A percentile compares a stretch with the other conserved stretches of the same genome.
These are phyloP conservation scores for Rhogogaster chlorosoma DNA, from an alignment of 2,888 invertebrate genomes.

Conservation along the genomic window DNA sequence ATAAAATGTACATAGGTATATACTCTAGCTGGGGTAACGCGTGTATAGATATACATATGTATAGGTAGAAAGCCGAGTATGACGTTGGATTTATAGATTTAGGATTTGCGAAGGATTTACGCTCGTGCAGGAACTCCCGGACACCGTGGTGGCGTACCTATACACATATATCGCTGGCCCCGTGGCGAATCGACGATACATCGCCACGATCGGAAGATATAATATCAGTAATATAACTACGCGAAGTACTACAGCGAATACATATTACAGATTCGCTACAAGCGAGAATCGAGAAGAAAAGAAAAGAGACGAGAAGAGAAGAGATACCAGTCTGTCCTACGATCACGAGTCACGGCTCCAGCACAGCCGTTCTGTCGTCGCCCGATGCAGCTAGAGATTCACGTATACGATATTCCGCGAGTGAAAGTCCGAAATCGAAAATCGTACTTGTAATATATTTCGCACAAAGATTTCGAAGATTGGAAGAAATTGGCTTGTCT, in stretches of 20 bases:
- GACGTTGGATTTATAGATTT: constrained; percentile 46
- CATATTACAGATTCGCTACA: constrained; percentile 47
- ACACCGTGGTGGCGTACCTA: neutral
- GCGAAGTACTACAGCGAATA: constrained; percentile 26
- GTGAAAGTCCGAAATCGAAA: constrained; percentile 38
- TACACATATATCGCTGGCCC: neutral
- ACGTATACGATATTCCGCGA: neutral
- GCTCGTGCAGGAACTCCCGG: constrained; percentile 11
- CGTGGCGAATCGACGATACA: constrained; percentile 45
- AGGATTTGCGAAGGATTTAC: constrained; percentile 45
- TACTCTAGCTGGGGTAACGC: neutral
- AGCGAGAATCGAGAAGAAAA: neutral
- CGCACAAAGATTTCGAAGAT: neutral
- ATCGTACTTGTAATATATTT: neutral
- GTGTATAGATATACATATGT: neutral
- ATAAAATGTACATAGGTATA: too few relatives aligned
- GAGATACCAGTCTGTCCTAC: constrained; percentile 25
- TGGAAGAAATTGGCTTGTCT: neutral
- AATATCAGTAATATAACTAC: constrained; percentile 37
- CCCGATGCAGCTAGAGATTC: too few relatives aligned
- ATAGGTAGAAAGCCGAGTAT: constrained; percentile 23
- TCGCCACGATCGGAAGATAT: constrained; percentile 41
- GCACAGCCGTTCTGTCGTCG: neutral
- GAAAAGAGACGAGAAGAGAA: neutral
- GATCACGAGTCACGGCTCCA: constrained; percentile 10